Percentiles rank a stretch among this genome's conserved stretches.
phyloP scores from a whole-genome alignment of 2,113 vertebrate genomes.

The Dolichotis patagonum region DNA sequence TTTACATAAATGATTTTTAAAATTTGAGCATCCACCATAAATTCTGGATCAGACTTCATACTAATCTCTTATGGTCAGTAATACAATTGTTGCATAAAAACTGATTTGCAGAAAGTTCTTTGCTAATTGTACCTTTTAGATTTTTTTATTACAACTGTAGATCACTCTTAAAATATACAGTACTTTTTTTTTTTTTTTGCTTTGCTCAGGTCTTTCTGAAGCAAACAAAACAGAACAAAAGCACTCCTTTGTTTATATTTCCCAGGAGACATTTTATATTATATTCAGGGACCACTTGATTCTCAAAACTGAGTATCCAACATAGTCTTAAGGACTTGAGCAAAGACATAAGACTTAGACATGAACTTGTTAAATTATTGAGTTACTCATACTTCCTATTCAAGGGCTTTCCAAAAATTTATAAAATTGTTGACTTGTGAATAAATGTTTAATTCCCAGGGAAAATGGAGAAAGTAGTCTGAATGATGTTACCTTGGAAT shows the following conservation, averaged over 20 bases:
- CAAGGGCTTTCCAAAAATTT: background rate
- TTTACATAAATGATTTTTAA: background rate
- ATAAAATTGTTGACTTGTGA: background rate
- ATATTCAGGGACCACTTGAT: background rate
- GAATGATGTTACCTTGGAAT: conserved; percentile 16
- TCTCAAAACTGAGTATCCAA: conserved; percentile 17
- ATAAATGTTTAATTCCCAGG: background rate
- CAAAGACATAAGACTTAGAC: conserved; percentile 10
- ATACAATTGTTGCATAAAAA: background rate
- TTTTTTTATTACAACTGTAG: background rate
- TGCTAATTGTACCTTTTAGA: conserved; percentile 7
- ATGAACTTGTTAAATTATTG: background rate
- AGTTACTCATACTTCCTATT: background rate
- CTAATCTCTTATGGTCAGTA: background rate
- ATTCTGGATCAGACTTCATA: background rate
- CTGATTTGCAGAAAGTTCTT: conserved; percentile 13
- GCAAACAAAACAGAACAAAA: background rate
- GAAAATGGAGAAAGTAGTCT: background rate
- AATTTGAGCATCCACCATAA: background rate
- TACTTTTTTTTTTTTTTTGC: background rate
- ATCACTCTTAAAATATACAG: background rate
- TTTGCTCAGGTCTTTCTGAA: conserved; percentile 45
- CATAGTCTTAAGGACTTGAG: background rate
- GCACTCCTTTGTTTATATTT: background rate
- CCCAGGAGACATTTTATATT: background rate